phyloP scores from a whole-genome alignment of 1,140 invertebrate genomes.

The Conus ventricosus region DNA sequence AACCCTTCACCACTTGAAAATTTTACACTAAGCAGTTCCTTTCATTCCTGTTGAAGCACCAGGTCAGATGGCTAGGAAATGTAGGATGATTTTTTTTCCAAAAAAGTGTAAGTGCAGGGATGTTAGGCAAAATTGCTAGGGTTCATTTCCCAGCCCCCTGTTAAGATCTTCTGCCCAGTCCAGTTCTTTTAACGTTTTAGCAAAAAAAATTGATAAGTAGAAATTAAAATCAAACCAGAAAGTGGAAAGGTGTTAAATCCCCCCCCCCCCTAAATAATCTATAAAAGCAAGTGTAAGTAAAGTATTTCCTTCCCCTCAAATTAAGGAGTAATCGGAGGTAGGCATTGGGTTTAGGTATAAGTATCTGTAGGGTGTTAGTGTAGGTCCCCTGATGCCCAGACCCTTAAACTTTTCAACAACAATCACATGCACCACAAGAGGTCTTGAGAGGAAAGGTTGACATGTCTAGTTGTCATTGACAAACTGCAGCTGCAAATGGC shows the following conservation, averaged over 20 bases:
- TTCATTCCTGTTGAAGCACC: slow-evolving; percentile 30
- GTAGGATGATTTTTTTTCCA: background rate
- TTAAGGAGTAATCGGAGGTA: background rate
- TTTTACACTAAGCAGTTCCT: background rate
- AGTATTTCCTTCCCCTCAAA: slow-evolving; percentile 19
- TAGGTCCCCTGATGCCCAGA: slow-evolving; percentile 35
- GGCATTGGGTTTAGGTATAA: background rate
- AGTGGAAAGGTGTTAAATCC: too few species aligned
- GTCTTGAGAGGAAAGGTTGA: slow-evolving; percentile 39
- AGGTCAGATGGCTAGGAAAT: slow-evolving; percentile 28
- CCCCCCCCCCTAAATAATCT: too few species aligned
- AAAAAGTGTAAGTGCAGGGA: background rate
- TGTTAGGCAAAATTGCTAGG: slow-evolving; percentile 25
- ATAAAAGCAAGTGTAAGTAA: background rate
- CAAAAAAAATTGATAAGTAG: background rate
- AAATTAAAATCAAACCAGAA: background rate
- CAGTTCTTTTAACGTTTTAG: background rate
- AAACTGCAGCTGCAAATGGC: slow-evolving; percentile 15
- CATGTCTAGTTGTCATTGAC: slow-evolving; percentile 22
- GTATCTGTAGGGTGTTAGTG: background rate
- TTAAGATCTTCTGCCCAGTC: background rate
- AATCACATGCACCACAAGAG: slow-evolving; percentile 40
- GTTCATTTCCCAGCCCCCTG: background rate
- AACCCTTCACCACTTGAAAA: background rate
- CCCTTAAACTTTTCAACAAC: slow-evolving; percentile 40